These are phyloP conservation scores for Neogale vison DNA, from an alignment of 2,113 vertebrate genomes.

Conservation along the genomic window DNA sequence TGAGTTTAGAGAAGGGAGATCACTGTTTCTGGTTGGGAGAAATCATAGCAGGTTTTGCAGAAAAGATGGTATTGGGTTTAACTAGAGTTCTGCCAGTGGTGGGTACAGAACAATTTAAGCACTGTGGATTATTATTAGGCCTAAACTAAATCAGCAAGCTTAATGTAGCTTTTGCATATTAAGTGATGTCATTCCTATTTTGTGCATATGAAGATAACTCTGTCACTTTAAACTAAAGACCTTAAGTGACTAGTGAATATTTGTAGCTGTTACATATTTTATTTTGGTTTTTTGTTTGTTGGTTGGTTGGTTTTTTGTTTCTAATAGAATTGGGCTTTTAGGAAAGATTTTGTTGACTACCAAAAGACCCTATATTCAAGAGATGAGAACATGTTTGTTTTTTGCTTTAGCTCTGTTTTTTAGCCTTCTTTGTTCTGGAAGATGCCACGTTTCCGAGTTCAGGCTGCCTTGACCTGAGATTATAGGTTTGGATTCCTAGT, in stretches of 20 bases:
- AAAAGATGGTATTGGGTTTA: background rate
- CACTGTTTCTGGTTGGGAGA: constrained; percentile 1
- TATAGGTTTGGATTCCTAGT: constrained; percentile 27
- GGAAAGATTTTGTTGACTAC: constrained; percentile 21
- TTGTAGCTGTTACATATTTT: background rate
- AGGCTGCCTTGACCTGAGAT: constrained; percentile 6
- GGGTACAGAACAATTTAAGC: background rate
- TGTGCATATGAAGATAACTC: background rate
- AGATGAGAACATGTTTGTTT: constrained; percentile 25
- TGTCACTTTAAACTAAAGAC: constrained; percentile 26
- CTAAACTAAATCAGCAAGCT: background rate
- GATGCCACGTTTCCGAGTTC: constrained; percentile 3
- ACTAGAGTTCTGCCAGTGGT: background rate
- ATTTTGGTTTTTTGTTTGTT: background rate
- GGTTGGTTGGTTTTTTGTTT: background rate
- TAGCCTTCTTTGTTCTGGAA: background rate
- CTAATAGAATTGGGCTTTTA: background rate
- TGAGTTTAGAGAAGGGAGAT: background rate
- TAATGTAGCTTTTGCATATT: constrained; percentile 3
- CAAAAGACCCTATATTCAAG: background rate
- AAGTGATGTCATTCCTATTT: background rate
- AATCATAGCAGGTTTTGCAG: background rate
- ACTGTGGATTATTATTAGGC: background rate
- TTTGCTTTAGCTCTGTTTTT: constrained; percentile 31
- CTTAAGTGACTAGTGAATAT: background rate